Evolutionary conservation across 2,113 vertebrate species (phyloP).

Genomic region (Pimephales promelas): DNA sequence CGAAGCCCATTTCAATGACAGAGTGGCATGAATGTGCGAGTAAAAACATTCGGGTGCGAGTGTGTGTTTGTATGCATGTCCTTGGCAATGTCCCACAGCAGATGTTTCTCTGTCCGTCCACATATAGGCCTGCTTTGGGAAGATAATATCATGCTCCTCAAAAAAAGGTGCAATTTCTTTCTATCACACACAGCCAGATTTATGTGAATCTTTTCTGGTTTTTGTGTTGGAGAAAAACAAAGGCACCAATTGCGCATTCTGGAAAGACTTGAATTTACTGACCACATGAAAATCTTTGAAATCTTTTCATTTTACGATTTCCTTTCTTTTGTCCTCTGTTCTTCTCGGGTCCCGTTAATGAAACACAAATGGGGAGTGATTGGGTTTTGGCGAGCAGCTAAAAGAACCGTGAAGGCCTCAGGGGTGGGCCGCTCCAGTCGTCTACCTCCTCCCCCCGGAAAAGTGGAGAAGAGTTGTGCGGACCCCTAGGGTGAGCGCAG

Average conservation of each 20-base stretch:
- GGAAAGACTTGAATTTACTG: slow-evolving; percentile 64
- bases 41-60: slow-evolving; percentile 30
- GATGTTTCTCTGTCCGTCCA: slow-evolving; percentile 54
- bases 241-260: slow-evolving; percentile 55
- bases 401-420: slow-evolving; percentile 28
- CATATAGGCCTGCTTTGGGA: slow-evolving; percentile 34
- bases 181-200: slow-evolving; percentile 48
- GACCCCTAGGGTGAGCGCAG: slow-evolving; percentile 40
- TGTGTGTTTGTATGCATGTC: slow-evolving; percentile 39
- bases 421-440: slow-evolving; percentile 14
- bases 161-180: slow-evolving; percentile 52
- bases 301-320: slow-evolving; percentile 56
- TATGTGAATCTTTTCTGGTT: slow-evolving; percentile 54
- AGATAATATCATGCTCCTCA: slow-evolving; percentile 54
- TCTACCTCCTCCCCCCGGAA: slow-evolving; percentile 1
- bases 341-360: slow-evolving; percentile 65
- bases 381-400: slow-evolving; percentile 57
- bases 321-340: slow-evolving; percentile 64
- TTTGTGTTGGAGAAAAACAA: slow-evolving; percentile 31
- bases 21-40: slow-evolving; percentile 36
- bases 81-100: slow-evolving; percentile 57
- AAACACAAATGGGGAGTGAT: slow-evolving; percentile 70
- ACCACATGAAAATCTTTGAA: slow-evolving; percentile 66
- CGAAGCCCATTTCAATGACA: slow-evolving; percentile 37
- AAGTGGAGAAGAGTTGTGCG: slow-evolving; percentile 42